Evolutionary conservation across 2,113 vertebrate species (phyloP).

Genomic region (Ramphastos sulfuratus): DNA sequence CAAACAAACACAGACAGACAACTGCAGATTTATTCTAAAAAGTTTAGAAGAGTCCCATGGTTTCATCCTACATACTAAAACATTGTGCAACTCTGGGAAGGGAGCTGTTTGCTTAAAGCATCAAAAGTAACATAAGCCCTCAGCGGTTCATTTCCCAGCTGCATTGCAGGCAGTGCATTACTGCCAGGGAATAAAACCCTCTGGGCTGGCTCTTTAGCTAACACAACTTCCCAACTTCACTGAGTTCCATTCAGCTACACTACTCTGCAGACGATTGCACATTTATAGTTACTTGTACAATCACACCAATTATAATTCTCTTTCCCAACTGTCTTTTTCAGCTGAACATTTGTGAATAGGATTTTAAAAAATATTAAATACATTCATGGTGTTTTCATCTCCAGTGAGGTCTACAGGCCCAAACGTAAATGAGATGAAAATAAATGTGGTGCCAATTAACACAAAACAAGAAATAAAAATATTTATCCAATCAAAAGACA

Average conservation of each 20-base stretch:
- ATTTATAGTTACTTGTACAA: background rate
- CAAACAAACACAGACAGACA: background rate
- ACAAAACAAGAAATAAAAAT: background rate
- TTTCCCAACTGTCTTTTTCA: background rate
- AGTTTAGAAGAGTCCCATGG: background rate
- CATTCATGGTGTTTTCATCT: background rate
- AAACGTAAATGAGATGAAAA: background rate
- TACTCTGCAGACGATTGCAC: background rate
- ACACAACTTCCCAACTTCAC: background rate
- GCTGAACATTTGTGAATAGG: background rate
- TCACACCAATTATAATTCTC: background rate
- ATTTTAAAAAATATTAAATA: background rate
- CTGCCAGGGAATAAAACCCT: background rate
- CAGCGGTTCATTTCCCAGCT: background rate
- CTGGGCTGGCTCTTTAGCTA: background rate
- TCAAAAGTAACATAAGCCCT: background rate
- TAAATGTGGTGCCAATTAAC: background rate
- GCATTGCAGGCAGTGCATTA: background rate
- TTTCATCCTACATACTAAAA: background rate
- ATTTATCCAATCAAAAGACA: background rate
- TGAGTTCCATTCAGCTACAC: background rate
- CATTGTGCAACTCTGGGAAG: background rate
- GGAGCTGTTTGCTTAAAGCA: background rate
- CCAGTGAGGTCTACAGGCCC: background rate
- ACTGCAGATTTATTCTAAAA: background rate